Conservation (phyloP, 2,888 invertebrate genomes). For the Epirrhoe alternata region DNA sequence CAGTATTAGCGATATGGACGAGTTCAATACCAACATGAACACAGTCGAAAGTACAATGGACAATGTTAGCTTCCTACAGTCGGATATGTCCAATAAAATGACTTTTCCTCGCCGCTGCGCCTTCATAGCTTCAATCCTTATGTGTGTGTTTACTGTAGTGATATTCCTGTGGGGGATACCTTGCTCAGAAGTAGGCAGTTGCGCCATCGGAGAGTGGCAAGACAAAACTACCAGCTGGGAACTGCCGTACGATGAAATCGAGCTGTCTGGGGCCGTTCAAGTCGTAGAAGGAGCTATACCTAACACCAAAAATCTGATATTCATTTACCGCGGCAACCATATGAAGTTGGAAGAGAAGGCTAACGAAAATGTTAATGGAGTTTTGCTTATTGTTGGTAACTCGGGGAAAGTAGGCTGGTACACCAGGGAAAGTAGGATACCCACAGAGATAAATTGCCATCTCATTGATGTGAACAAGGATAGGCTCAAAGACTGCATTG, state of each 20-base stretch:
- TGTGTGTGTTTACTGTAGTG: constrained; percentile 89
- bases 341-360: constrained; percentile 82
- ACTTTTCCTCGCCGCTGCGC: constrained; percentile 88
- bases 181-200: constrained; percentile 89
- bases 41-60: constrained; percentile 81
- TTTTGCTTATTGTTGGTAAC: constrained; percentile 88
- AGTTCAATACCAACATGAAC: constrained; percentile 76
- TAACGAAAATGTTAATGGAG: constrained; percentile 86
- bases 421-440: constrained; percentile 88
- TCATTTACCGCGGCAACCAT: constrained; percentile 89
- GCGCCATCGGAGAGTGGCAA: constrained; percentile 83
- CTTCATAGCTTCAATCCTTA: constrained; percentile 88
- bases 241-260: constrained; percentile 88
- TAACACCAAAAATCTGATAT: constrained; percentile 89
- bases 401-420: constrained; percentile 91
- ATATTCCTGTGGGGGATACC: constrained; percentile 91
- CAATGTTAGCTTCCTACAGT: constrained; percentile 79
- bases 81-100: constrained; percentile 85
- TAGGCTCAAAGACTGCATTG: constrained; percentile 89
- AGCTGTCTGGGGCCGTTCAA: constrained; percentile 89
- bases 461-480: constrained; percentile 90
- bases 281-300: constrained; percentile 87
- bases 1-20: constrained; percentile 79
- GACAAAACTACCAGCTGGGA: constrained; percentile 88
- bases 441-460: constrained; percentile 90